phyloP scores from a whole-genome alignment of 1,140 invertebrate genomes.

The Eueides isabella region DNA sequence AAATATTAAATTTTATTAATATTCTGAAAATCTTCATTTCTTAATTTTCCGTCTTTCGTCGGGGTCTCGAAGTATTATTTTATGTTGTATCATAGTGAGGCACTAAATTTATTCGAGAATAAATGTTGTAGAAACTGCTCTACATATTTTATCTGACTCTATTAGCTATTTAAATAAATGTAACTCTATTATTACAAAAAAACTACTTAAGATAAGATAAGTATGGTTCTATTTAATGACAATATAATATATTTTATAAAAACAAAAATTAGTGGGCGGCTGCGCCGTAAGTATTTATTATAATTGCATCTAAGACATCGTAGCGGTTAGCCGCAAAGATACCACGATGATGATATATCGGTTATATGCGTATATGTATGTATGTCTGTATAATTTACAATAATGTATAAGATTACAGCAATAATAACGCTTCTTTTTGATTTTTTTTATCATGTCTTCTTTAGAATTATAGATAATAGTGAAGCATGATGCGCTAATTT shows the following conservation, averaged over 20 bases:
- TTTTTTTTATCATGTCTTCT: background rate
- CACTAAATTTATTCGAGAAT: no score
- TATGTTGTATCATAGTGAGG: no score
- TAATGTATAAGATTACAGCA: background rate
- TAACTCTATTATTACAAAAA: background rate
- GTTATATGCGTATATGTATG: background rate
- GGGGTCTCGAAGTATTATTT: no score
- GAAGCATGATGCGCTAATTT: background rate
- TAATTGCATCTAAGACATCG: slow-evolving; percentile 11
- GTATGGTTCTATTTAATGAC: background rate
- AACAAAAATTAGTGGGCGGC: background rate
- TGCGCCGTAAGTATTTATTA: background rate
- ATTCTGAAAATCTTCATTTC: no score
- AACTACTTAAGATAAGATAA: background rate
- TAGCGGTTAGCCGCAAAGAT: background rate
- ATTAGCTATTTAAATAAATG: background rate
- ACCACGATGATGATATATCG: background rate
- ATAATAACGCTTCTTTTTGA: background rate
- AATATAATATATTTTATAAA: slow-evolving; percentile 4
- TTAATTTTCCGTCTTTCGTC: no score
- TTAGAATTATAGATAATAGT: background rate
- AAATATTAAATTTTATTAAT: no score
- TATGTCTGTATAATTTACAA: slow-evolving; percentile 7
- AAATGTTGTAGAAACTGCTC: background rate
- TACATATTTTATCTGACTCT: background rate